These are phyloP conservation scores for Lasiurus cinereus DNA, from an alignment of 2,113 vertebrate species.

Conservation along the genomic window DNA sequence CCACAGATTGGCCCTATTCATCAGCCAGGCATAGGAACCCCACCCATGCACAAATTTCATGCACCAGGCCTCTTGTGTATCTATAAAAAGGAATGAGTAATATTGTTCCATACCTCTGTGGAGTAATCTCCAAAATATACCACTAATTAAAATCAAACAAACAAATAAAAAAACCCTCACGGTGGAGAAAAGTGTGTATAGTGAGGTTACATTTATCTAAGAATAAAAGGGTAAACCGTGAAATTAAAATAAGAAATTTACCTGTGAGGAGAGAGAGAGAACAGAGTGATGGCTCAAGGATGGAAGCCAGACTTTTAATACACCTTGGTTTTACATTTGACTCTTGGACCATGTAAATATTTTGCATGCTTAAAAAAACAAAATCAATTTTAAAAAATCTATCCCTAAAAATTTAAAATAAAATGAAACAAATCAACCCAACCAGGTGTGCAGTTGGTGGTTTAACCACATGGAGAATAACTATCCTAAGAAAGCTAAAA, in stretches of 20 bases:
- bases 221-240: background rate
- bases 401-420: background rate
- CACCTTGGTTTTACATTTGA: background rate
- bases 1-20: too few species aligned
- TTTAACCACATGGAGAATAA: background rate
- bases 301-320: background rate
- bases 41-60: too few species aligned
- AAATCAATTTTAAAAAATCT: conserved; percentile 22
- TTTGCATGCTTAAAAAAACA: background rate
- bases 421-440: conserved; percentile 44
- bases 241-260: conserved; percentile 16
- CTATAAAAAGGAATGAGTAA: background rate
- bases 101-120: background rate
- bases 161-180: background rate
- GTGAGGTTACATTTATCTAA: background rate
- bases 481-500: background rate
- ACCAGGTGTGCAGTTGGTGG: background rate
- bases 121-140: background rate
- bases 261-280: background rate
- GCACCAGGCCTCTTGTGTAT: background rate
- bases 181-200: background rate
- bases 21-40: too few species aligned
- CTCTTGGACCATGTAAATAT: background rate
- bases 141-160: background rate
- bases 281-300: background rate